Evolutionary conservation across 1,140 invertebrate genomes (phyloP), one percentile per base, ranked within the genome.

Genomic region (Heliconius hermathena): DNA sequence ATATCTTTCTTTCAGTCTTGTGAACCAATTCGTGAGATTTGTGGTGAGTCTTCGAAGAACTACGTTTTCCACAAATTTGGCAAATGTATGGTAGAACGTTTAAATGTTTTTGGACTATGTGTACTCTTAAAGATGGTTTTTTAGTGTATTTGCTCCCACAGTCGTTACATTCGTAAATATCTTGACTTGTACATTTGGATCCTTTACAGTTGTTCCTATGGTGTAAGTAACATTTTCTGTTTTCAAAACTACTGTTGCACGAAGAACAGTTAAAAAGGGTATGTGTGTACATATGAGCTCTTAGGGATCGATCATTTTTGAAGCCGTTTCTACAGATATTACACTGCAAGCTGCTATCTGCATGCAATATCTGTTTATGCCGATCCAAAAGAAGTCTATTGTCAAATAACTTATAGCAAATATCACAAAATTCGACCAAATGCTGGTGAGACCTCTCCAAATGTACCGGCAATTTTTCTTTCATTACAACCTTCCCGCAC

Each of bases 71-170:
- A 78, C 94, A 95, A 13, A 87, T 74, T 22, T 90, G 83, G 73
- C 95, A 95, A 71, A 88, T 84, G 38, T 88, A 92, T 1, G 93
- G 89, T 11, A 93, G 79, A 33, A 94, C 89, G 41, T 93, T 88
- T 13, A 94, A 84, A 83, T 95, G 94, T 79, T 95, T 94, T 71
- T 93, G 92, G 18, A 95, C 83, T 77, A 94, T 94, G 77, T 93
- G 93, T 20, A 88, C 89, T 72, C 87, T 89, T 70, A 94, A 80
- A 1, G 90, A 93, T 0, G 89, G 93, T 81, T 94, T 95, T 57
- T 91, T 90, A 33, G 83, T 83, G 80, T 93, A 92, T 5, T 86
- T 82, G 46, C 78, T 86, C 0, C 90, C 91, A 77, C 94, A 95
- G 18, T 94, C 85, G 74, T 94, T 86, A 71, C 94, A 95, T 57